Evolutionary conservation across 2,113 vertebrate genomes (phyloP).

Genomic region (Laticauda laticaudata): DNA sequence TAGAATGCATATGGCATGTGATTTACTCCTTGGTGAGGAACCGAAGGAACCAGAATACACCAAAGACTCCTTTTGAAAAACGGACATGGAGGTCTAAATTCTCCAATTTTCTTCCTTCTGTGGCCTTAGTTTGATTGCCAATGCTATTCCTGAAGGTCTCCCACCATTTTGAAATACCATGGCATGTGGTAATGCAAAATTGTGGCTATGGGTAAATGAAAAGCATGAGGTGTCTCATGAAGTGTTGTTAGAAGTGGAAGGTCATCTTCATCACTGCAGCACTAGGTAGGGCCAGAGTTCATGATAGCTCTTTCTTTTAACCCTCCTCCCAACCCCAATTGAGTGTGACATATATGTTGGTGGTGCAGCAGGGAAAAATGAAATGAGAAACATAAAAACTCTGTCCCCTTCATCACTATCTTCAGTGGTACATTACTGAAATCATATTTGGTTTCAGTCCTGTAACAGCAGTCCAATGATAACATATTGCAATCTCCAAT

Average conservation of each 20-base stretch:
- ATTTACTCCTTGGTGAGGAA: background rate
- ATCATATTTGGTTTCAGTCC: background rate
- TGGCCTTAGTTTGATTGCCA: background rate
- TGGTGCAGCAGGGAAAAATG: background rate
- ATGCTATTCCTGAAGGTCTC: background rate
- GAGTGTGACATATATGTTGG: background rate
- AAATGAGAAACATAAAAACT: background rate
- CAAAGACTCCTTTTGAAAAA: background rate
- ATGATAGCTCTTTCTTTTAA: background rate
- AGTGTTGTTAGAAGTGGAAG: background rate
- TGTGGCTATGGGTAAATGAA: background rate
- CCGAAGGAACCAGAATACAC: background rate
- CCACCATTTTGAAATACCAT: background rate
- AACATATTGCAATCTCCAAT: background rate
- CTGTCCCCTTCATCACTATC: background rate
- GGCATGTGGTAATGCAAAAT: background rate
- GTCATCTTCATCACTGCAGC: background rate
- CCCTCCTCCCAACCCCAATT: background rate
- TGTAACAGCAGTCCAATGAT: background rate
- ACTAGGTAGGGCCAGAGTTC: background rate
- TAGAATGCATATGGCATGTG: background rate
- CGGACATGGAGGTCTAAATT: background rate
- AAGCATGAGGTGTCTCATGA: background rate
- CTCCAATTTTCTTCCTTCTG: background rate
- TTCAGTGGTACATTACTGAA: background rate